These are phyloP conservation scores for Proteles cristata DNA, from an alignment of 2,113 vertebrate genomes.

Conservation along the genomic window DNA sequence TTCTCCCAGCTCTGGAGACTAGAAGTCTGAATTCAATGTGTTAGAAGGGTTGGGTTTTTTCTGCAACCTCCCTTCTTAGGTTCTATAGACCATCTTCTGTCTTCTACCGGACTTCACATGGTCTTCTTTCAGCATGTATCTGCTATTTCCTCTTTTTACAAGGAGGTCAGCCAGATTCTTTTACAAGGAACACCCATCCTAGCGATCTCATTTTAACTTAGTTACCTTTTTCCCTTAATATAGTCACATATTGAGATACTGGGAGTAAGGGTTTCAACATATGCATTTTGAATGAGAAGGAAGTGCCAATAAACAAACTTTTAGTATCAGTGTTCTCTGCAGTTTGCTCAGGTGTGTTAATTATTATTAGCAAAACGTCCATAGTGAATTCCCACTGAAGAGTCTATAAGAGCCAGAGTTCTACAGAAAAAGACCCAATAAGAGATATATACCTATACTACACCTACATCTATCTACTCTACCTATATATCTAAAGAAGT, in stretches of 20 bases:
- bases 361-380: neutral
- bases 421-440: neutral
- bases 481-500: neutral
- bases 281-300: neutral
- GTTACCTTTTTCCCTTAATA: neutral
- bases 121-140: neutral
- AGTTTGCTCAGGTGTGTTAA: neutral
- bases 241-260: neutral
- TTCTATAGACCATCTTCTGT: neutral
- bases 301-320: neutral
- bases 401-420: neutral
- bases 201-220: neutral
- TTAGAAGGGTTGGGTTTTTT: neutral
- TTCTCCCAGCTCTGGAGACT: neutral
- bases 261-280: neutral
- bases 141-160: neutral
- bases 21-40: neutral
- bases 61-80: neutral
- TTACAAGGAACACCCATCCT: too few relatives aligned
- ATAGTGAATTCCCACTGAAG: neutral
- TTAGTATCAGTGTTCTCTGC: neutral
- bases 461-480: neutral
- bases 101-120: neutral
- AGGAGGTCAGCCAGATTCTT: neutral
- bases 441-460: neutral